phyloP scores from a whole-genome alignment of 2,113 vertebrate species.

The Spheniscus mendiculus region DNA sequence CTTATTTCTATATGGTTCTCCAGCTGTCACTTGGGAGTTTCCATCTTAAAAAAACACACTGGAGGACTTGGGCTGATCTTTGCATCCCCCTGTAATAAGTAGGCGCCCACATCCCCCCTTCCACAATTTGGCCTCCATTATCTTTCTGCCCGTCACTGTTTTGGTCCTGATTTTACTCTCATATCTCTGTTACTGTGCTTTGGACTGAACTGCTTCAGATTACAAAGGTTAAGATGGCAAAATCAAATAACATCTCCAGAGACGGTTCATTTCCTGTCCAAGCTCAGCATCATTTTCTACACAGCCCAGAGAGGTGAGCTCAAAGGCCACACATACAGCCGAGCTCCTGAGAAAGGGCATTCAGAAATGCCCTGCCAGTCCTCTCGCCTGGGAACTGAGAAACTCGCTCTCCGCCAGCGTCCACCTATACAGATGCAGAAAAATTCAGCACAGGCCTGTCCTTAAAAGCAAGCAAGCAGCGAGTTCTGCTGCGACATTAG shows the following conservation, averaged over 20 bases:
- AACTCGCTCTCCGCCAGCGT: neutral
- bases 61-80: neutral
- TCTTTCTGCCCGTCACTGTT: neutral
- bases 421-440: neutral
- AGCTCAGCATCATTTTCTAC: neutral
- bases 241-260: neutral
- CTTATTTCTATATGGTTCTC: neutral
- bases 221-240: neutral
- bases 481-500: neutral
- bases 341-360: neutral
- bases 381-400: neutral
- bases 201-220: neutral
- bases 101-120: neutral
- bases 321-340: neutral
- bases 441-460: neutral
- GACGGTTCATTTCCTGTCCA: neutral
- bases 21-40: neutral
- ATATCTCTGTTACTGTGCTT: neutral
- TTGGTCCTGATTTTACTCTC: neutral
- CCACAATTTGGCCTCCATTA: neutral
- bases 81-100: neutral
- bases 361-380: neutral
- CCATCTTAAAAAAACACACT: neutral
- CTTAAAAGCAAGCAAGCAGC: neutral
- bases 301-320: neutral